A percentile compares a stretch with the other conserved stretches of the same genome.
These are phyloP conservation scores for Brachionus rotundiformis DNA, from an alignment of 1,140 invertebrate species.

Conservation along the genomic window DNA sequence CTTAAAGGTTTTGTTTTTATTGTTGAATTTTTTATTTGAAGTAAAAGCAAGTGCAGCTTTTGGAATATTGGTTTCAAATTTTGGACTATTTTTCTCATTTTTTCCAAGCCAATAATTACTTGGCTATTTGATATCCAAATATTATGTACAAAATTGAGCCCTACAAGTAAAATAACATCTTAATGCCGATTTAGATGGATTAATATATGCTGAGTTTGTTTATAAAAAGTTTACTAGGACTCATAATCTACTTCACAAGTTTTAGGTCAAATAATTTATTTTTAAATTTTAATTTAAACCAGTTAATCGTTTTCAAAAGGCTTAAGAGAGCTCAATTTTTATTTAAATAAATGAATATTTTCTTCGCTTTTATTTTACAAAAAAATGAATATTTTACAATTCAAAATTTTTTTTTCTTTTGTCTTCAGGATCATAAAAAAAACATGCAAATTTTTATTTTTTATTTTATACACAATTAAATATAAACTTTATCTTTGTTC, in stretches of 20 bases:
- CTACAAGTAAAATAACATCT: slow-evolving; percentile 15
- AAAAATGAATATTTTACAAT: background rate
- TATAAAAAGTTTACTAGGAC: slow-evolving; percentile 2
- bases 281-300: slow-evolving; percentile 17
- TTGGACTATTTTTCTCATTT: background rate
- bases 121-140: background rate
- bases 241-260: slow-evolving; percentile 8
- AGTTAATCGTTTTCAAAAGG: slow-evolving; percentile 8
- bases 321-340: slow-evolving; percentile 19
- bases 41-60: background rate
- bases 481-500: background rate
- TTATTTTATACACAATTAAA: background rate
- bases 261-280: slow-evolving; percentile 14
- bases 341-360: background rate
- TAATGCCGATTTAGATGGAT: slow-evolving; percentile 7
- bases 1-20: too few species aligned
- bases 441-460: background rate
- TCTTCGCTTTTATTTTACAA: background rate
- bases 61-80: background rate
- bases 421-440: slow-evolving; percentile 2
- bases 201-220: slow-evolving; percentile 15
- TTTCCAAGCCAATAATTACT: background rate
- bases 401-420: background rate
- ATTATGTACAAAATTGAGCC: background rate
- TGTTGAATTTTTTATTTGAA: background rate